Conservation (phyloP, 1,140 invertebrate genomes). For the Leptestheria dahalacensis region DNA sequence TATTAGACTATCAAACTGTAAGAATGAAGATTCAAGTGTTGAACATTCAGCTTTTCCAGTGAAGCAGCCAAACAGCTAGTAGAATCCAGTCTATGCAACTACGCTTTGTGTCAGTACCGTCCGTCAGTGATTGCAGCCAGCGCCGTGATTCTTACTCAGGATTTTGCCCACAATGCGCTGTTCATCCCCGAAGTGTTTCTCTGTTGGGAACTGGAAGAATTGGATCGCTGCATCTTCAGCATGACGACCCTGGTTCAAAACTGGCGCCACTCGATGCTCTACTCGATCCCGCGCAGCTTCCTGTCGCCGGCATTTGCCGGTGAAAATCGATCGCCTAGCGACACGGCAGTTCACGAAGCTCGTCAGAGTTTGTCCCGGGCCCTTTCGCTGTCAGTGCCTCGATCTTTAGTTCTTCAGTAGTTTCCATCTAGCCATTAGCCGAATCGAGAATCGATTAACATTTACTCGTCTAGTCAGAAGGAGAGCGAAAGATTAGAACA, state of each 20-base stretch:
- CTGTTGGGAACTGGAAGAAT: neutral
- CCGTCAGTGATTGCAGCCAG: neutral
- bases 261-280: neutral
- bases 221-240: neutral
- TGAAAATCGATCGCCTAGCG: neutral
- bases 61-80: neutral
- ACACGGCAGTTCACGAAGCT: neutral
- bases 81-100: neutral
- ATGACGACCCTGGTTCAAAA: neutral
- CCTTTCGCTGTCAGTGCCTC: neutral
- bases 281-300: neutral
- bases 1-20: too few species aligned
- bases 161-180: neutral
- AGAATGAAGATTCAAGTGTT: too few species aligned
- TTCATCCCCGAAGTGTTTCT: neutral
- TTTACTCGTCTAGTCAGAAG: too few species aligned
- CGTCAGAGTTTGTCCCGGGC: neutral
- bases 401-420: neutral
- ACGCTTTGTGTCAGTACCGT: neutral
- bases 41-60: neutral
- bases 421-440: too few species aligned
- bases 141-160: neutral
- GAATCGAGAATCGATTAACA: too few species aligned
- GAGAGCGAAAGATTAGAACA: too few species aligned
- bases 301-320: too few species aligned